phyloP scores from a whole-genome alignment of 2,797 vertebrate genomes.

The Rhincodon typus region DNA sequence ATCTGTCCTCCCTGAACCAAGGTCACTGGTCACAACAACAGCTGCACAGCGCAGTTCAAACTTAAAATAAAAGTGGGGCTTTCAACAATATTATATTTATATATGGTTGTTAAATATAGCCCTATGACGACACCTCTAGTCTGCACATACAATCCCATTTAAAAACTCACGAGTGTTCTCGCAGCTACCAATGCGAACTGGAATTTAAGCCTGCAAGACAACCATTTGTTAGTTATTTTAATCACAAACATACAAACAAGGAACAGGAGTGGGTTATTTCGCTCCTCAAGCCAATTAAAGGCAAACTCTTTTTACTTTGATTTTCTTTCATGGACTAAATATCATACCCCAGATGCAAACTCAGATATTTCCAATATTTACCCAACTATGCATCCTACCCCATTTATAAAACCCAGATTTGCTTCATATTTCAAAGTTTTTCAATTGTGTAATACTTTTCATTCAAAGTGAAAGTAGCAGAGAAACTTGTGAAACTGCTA shows the following conservation, averaged over 20 bases:
- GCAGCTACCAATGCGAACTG: neutral
- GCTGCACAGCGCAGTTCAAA: neutral
- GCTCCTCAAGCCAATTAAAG: neutral
- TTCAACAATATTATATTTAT: neutral
- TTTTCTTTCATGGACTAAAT: neutral
- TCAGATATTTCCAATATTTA: neutral
- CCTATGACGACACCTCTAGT: neutral
- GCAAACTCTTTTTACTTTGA: neutral
- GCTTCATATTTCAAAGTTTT: neutral
- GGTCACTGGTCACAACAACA: neutral
- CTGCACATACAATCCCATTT: neutral
- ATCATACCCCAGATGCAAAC: neutral
- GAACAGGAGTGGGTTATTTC: too few species aligned
- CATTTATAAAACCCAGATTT: neutral
- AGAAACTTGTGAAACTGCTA: neutral
- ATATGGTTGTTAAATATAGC: neutral
- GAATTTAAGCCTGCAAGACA: neutral
- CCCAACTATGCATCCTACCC: neutral
- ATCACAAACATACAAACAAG: too few species aligned
- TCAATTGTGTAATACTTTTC: neutral
- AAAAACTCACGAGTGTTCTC: neutral
- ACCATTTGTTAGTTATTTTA: neutral
- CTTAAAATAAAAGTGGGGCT: conserved; percentile 1
- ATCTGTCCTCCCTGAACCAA: neutral
- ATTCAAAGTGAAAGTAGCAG: neutral